Conservation (phyloP, 2,888 invertebrate genomes). For the Diarsia dahlii region DNA sequence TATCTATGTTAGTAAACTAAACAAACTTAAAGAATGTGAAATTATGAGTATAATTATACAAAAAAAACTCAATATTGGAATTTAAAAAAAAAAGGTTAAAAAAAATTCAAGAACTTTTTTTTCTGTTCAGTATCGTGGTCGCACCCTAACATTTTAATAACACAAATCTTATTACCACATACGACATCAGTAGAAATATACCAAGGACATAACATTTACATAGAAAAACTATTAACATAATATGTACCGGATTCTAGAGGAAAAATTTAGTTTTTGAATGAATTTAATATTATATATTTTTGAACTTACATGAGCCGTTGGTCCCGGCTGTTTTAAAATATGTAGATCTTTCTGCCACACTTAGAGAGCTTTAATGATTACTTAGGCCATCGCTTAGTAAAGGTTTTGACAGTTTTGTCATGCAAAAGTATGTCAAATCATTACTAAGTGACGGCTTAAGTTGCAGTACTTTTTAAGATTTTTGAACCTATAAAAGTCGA, state of each 20-base stretch:
- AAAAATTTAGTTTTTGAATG: conserved; percentile 3
- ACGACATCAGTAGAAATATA: conserved; percentile 22
- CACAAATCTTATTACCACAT: conserved; percentile 21
- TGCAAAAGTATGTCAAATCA: no score
- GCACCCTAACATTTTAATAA: not conserved
- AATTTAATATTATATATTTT: not conserved
- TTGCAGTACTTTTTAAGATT: no score
- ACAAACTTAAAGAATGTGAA: no score
- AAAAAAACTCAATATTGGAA: not conserved
- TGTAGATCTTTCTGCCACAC: no score
- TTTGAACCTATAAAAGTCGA: no score
- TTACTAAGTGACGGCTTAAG: no score
- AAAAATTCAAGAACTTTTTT: not conserved
- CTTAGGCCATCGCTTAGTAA: no score
- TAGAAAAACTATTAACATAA: conserved; percentile 27
- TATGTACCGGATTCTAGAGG: conserved; percentile 23
- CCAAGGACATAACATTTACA: conserved; percentile 41
- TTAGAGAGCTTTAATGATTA: no score
- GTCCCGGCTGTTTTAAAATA: not conserved
- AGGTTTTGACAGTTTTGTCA: no score
- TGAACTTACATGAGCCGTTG: not conserved
- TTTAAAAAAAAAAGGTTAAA: not conserved
- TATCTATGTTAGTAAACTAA: no score
- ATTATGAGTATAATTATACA: not conserved
- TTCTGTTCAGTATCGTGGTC: not conserved